A percentile compares a stretch with the other conserved stretches of the same genome.
Conservation (phyloP, 30 jellyfish, hydroid and myxozoan species). For the Turritopsis rubra region DNA sequence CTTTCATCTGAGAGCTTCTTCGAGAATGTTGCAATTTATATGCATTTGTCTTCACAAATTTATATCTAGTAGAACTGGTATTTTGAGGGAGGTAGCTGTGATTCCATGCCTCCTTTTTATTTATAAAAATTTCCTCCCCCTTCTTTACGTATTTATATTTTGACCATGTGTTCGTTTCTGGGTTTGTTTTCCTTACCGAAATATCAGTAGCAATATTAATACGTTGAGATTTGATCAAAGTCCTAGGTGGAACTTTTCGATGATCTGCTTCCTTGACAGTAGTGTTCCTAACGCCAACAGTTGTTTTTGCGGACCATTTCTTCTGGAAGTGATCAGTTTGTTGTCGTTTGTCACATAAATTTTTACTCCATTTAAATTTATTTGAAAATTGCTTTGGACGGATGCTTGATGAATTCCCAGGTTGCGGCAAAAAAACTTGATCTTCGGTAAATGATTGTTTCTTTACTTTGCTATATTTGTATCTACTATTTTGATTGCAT, state of each 20-base stretch:
- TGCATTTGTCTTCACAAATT: background rate
- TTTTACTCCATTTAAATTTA: background rate
- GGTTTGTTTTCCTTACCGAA: background rate
- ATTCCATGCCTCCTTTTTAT: background rate
- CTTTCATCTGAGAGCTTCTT: background rate
- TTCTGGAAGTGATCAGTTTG: background rate
- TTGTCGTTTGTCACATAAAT: background rate
- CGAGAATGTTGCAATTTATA: background rate
- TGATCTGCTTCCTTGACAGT: background rate
- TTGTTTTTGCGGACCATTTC: background rate
- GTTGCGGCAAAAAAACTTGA: background rate
- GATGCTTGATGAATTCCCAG: background rate
- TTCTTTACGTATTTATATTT: background rate
- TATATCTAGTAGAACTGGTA: background rate
- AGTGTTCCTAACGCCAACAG: no score
- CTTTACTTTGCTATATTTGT: background rate
- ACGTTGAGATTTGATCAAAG: background rate
- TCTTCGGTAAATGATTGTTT: background rate
- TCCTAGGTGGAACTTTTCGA: slow-evolving; percentile 2
- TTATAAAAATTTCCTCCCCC: background rate
- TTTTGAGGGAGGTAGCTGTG: background rate
- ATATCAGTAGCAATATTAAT: background rate
- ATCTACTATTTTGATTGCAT: background rate
- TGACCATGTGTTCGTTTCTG: background rate
- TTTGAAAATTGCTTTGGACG: background rate